phyloP scores from a whole-genome alignment of 1,140 invertebrate genomes.

The Dermatophagoides farinae region DNA sequence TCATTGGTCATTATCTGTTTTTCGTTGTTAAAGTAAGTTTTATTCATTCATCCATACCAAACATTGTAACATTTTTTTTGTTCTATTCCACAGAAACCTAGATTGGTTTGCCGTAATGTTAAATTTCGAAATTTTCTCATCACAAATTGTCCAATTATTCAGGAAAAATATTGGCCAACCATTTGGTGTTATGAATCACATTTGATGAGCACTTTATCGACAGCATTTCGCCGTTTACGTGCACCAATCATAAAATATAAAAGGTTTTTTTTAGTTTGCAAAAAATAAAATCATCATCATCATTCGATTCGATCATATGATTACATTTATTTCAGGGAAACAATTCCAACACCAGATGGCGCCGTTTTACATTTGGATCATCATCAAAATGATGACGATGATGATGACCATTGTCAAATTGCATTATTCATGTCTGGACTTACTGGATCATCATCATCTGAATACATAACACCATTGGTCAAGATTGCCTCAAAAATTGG shows the following conservation, averaged over 20 bases:
- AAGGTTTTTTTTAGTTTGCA: conserved; percentile 20
- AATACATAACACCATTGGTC: conserved; percentile 58
- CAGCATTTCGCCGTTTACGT: conserved; percentile 36
- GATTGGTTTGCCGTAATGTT: conserved; percentile 27
- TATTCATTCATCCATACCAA: not conserved
- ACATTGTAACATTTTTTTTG: not conserved
- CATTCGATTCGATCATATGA: not conserved
- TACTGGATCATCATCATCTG: conserved; percentile 47
- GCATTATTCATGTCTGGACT: conserved; percentile 60
- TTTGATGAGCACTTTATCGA: conserved; percentile 53
- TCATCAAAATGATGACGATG: conserved; percentile 22
- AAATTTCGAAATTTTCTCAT: conserved; percentile 43
- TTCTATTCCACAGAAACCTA: conserved; percentile 21
- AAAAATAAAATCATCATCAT: conserved; percentile 17
- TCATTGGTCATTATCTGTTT: not conserved
- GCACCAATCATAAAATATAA: not conserved
- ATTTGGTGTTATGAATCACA: conserved; percentile 64
- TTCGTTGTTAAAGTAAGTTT: not conserved
- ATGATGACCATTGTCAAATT: conserved; percentile 26
- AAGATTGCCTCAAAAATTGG: conserved; percentile 39
- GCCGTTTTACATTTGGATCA: conserved; percentile 65
- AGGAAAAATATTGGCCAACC: conserved; percentile 59
- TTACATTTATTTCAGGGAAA: conserved; percentile 36
- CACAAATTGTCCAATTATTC: conserved; percentile 42
- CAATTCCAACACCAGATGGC: conserved; percentile 50